Percentiles rank a stretch among this genome's conserved stretches.
These are phyloP conservation scores for Panagrolaimus sp. DNA, from an alignment of 1,140 invertebrate genomes.

Conservation along the genomic window DNA sequence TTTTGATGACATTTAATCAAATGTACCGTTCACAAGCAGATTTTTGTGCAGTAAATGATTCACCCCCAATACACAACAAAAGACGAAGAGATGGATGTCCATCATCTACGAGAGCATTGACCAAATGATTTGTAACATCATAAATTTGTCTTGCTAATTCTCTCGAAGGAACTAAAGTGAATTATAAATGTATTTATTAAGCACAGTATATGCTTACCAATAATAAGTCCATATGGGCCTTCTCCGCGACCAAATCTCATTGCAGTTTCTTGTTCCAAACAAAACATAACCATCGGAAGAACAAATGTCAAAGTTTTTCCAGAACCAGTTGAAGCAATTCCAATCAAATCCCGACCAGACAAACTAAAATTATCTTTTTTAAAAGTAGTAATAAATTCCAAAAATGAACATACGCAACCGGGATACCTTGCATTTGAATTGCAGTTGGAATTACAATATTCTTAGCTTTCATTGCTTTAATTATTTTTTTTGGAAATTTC, in stretches of 20 bases:
- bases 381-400: too few relatives aligned
- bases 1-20: too few relatives aligned
- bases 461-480: conserved; percentile 74
- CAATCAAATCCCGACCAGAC: conserved; percentile 91
- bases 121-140: conserved; percentile 83
- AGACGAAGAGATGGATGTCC: conserved; percentile 77
- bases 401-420: conserved; percentile 67
- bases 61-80: conserved; percentile 88
- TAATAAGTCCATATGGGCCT: conserved; percentile 93
- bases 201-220: conserved; percentile 61
- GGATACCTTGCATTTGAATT: conserved; percentile 97
- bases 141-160: conserved; percentile 94
- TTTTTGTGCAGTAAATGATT: conserved; percentile 83
- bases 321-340: conserved; percentile 95
- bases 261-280: conserved; percentile 89
- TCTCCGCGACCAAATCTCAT: conserved; percentile 72
- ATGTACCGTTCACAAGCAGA: conserved; percentile 72
- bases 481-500: conserved; percentile 83
- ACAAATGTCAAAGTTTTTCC: conserved; percentile 97
- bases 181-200: too few relatives aligned
- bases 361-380: conserved; percentile 63
- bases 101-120: conserved; percentile 69
- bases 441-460: conserved; percentile 84
- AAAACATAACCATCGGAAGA: conserved; percentile 93
- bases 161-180: conserved; percentile 74